Evolutionary conservation across 2,888 invertebrate species (phyloP), one percentile per base, ranked within the genome.

Genomic region (Stenichneumon culpator): DNA sequence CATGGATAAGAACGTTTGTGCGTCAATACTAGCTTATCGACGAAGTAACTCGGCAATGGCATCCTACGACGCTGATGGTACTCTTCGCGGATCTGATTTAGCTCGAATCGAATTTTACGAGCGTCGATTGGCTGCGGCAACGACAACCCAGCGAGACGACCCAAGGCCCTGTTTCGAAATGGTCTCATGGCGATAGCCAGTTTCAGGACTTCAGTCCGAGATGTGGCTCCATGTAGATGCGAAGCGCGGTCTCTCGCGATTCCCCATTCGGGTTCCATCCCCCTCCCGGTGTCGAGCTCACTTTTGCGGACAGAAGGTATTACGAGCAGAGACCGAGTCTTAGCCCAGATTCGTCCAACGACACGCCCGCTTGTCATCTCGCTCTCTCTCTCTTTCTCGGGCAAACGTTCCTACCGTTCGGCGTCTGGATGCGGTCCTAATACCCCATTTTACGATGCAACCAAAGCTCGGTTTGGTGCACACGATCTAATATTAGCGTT

Each of bases 71-170:
- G 32, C 19, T 52, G 36, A 36, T 32, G 36, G 47, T 25, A 50
- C 22, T 65, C 50, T 6, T 65, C 75, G 50, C n/a, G 65, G 28
- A 47, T 47, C 36, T 75, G 65, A 65, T 50, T 75, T 63, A 11
- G 54, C 63, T 16, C 72, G 65, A 82, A 82, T 82, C 47, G 82
- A 82, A 82, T 57, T 82, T 82, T 72, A 78, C 82, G 82, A 78
- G 44, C 60, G 50, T 28, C 25, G 67, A 60, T 67, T n/a, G 54
- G 19, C 67, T 67, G 25, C 25, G 47, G 44, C 16, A 6, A 65
- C 22, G 28, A 79, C 57, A 44, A 50, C 57, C 32, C 54, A 9
- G 14, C 14, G 25, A 65, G 28, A 60, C 70, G 25, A 50, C 19
- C 57, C 36, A 65, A 22, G 44, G 14, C 70, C 22, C 50, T 82